Conservation (phyloP, 2,797 vertebrate genomes). For the Microctenopoma steveboyesi region DNA sequence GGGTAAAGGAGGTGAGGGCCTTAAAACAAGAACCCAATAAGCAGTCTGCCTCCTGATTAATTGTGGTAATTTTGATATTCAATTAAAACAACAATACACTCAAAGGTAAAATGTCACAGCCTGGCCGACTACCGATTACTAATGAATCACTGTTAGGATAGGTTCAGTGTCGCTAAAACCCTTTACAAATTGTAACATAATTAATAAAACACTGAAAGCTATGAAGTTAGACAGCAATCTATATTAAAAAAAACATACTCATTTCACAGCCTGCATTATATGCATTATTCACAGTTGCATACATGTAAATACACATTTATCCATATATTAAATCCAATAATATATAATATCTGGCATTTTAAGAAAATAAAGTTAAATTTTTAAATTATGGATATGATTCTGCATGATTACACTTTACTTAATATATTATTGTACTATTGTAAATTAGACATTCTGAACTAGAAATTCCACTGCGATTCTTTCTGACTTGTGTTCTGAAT, state of each 20-base stretch:
- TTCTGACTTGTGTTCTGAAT: constrained; percentile 17
- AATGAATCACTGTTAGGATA: constrained; percentile 20
- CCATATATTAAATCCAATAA: no score
- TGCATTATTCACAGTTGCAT: not conserved
- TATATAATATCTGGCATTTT: constrained; percentile 17
- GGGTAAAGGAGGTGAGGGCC: constrained; percentile 14
- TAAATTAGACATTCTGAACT: no score
- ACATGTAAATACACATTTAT: no score
- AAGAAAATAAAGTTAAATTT: constrained; percentile 1
- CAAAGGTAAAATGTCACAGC: not conserved
- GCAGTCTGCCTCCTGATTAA: constrained; percentile 44
- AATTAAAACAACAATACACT: constrained; percentile 50
- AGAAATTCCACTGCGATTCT: no score
- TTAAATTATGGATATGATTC: constrained; percentile 23
- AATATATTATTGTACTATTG: no score
- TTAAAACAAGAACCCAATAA: constrained; percentile 22
- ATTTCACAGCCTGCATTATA: not conserved
- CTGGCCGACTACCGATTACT: constrained; percentile 4
- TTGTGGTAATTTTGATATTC: constrained; percentile 52
- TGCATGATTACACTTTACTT: not conserved
- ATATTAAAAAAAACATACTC: not conserved
- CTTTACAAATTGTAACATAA: not conserved
- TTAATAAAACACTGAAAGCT: not conserved
- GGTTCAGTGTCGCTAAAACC: constrained; percentile 6
- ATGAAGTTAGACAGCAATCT: not conserved